Conservation (phyloP, 1,140 invertebrate genomes). For the Amyelois transitella region DNA sequence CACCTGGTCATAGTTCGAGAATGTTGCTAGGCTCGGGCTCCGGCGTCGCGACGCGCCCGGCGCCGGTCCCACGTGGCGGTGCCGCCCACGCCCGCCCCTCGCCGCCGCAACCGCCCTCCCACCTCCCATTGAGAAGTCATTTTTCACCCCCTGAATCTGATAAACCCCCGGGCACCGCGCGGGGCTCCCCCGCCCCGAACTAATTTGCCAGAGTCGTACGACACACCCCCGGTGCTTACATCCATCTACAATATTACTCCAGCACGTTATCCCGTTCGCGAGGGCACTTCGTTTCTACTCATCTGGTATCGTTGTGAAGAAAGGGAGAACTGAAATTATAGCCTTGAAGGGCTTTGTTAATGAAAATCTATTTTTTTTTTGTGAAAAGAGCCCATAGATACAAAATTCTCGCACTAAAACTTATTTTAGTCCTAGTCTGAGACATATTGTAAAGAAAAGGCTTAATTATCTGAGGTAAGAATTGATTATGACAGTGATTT, state of each 20-base stretch:
- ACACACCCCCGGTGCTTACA: constrained; percentile 72
- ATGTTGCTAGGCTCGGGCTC: constrained; percentile 19
- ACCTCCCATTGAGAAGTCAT: constrained; percentile 72
- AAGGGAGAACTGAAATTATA: constrained; percentile 54
- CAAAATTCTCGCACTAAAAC: not conserved
- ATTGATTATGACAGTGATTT: not conserved
- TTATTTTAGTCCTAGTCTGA: no score
- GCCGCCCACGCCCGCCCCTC: constrained; percentile 58
- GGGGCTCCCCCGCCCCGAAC: constrained; percentile 70
- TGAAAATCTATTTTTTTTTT: constrained; percentile 2
- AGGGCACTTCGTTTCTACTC: constrained; percentile 62
- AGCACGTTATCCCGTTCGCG: constrained; percentile 68
- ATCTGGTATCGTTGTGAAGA: constrained; percentile 53
- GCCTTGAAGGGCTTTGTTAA: constrained; percentile 7
- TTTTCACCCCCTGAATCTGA: constrained; percentile 72
- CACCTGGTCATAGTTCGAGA: constrained; percentile 30
- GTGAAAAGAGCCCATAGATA: not conserved
- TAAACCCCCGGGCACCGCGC: constrained; percentile 50
- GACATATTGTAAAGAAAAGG: no score
- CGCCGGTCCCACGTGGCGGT: constrained; percentile 54
- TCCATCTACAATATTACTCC: constrained; percentile 72
- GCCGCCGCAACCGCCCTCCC: constrained; percentile 43
- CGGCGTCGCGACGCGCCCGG: constrained; percentile 35
- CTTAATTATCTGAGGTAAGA: no score
- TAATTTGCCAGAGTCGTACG: constrained; percentile 73